Percentiles rank a stretch among this genome's conserved stretches.
These are phyloP conservation scores for Notothenia coriiceps DNA, from an alignment of 2,113 vertebrate species.

Conservation along the genomic window DNA sequence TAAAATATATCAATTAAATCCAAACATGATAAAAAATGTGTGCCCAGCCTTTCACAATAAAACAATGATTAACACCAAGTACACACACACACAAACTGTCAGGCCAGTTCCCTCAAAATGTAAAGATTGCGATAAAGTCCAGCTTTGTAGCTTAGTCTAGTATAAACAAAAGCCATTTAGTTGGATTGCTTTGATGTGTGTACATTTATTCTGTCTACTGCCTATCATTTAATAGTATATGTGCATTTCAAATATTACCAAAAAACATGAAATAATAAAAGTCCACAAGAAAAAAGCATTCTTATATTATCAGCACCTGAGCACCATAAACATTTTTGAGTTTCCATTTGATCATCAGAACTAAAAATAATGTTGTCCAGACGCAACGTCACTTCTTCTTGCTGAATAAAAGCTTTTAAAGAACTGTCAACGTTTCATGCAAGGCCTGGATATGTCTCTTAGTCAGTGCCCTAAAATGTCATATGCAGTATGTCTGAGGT, in stretches of 20 bases:
- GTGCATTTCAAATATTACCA: constrained; percentile 16
- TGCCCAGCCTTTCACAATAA: neutral
- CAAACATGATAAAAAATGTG: neutral
- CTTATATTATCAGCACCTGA: constrained; percentile 36
- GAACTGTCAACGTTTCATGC: constrained; percentile 68
- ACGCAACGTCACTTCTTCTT: constrained; percentile 42
- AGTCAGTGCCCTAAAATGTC: constrained; percentile 76
- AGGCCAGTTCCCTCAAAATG: neutral
- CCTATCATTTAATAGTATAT: neutral
- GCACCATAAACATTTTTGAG: constrained; percentile 49
- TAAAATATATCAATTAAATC: too few species aligned
- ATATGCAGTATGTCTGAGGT: constrained; percentile 72
- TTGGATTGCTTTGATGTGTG: neutral
- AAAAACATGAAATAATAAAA: constrained; percentile 17
- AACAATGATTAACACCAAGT: neutral
- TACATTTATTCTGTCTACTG: neutral
- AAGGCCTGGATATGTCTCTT: constrained; percentile 63
- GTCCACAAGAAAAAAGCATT: constrained; percentile 1
- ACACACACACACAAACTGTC: neutral
- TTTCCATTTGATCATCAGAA: constrained; percentile 55
- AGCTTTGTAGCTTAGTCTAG: neutral
- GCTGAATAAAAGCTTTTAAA: constrained; percentile 72
- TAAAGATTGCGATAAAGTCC: constrained; percentile 1
- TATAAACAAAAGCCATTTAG: neutral
- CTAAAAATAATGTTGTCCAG: constrained; percentile 73